Base-by-base conservation (phyloP, 1,140 invertebrate genomes). In the Drosophila ohnishii region DNA sequence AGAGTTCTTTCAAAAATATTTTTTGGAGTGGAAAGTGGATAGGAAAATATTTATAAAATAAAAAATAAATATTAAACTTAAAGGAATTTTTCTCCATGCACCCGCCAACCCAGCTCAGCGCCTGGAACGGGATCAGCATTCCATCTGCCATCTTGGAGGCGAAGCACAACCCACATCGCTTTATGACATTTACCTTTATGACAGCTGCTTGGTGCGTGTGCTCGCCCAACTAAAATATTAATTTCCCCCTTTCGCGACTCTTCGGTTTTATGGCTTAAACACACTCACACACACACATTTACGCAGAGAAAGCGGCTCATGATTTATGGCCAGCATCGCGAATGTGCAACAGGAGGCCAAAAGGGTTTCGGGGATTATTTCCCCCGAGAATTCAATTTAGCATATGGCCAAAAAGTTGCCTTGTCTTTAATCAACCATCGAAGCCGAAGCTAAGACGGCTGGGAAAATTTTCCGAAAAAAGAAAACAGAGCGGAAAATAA, bases 151-250 rank as follows among this genome's bases (percentile, higher is more conserved):
- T 56, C 69, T 37, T 22, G 9, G 51, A 55, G 35, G 34, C 51
- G n/a, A 37, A 34, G 19, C 34, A 37, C 37, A 56, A 60, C 81
- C 74, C 73, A 67, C 65, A 82, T 80, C 80, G 65, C 74, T 88
- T 88, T 88, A 88, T 88, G 84, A 88, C 84, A 88, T 88, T 80
- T 80, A 75, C 84, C 78, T 88, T 88, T 88, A 88, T 84, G 84
- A 80, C 84, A 84, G 77, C 74, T 88, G 78, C 78, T 78, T 77
- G 63, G 67, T 65, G 44, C 37, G 53, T 47, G 39, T 53, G 42
- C 50, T 32, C 40, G 58, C 70, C 58, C 76, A 80, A 80, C 85
- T 88, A 78, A 88, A 88, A 88, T 88, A 88, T 88, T 88, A 88
- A 88, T 88, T 88, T 80, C 55, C 70, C 61, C 73, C 65, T 55